Evolutionary conservation across 92 coral and sea anemone species (phyloP).

Genomic region (Phenganax subtilis): DNA sequence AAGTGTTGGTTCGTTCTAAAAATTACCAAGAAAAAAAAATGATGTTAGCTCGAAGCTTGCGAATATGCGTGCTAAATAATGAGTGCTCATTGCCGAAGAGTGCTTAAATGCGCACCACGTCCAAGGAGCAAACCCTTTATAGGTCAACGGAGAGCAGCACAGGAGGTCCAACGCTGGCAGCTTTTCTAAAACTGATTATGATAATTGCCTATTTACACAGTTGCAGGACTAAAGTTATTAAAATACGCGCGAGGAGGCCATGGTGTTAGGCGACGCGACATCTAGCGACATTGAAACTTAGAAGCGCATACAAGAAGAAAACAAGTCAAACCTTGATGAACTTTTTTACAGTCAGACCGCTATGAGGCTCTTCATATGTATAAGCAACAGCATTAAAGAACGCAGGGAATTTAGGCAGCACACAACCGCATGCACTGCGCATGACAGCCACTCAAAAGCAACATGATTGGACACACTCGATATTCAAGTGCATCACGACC

Average conservation of each 20-base stretch:
- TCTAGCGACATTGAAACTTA: background rate
- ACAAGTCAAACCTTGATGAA: background rate
- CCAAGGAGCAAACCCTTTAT: background rate
- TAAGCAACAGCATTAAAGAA: no score
- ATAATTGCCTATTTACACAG: constrained; percentile 17
- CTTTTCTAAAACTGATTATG: constrained; percentile 15
- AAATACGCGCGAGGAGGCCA: constrained; percentile 1
- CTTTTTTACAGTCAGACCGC: no score
- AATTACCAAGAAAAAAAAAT: no score
- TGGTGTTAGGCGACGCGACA: constrained; percentile 2
- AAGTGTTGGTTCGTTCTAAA: no score
- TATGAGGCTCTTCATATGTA: no score
- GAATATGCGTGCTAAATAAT: background rate
- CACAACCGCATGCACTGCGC: no score
- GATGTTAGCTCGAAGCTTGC: background rate
- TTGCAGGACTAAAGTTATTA: constrained; percentile 6
- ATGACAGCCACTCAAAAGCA: no score
- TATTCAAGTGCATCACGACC: no score
- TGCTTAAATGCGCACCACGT: background rate
- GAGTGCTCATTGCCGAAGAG: background rate
- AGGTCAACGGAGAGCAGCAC: background rate
- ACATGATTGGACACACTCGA: no score
- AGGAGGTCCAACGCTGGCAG: background rate
- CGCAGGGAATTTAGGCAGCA: no score
- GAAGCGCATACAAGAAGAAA: background rate